A percentile compares a stretch with the other conserved stretches of the same genome.
These are phyloP conservation scores for Narcine bancroftii DNA, from an alignment of 2,113 vertebrate species.

Conservation along the genomic window DNA sequence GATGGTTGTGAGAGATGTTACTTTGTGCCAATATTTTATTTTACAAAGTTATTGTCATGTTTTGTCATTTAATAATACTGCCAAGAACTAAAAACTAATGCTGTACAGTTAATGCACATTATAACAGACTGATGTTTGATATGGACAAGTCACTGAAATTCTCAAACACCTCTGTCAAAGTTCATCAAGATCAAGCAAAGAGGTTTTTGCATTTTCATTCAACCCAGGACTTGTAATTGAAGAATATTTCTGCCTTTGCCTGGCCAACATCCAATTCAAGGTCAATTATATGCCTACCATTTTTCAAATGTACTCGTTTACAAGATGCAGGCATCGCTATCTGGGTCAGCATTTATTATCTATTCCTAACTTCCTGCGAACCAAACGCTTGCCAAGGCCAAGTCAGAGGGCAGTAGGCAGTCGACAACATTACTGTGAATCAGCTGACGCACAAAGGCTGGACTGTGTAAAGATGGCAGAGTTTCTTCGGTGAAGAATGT, in stretches of 20 bases:
- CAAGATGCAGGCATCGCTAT: too few species aligned
- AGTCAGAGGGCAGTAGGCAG: too few species aligned
- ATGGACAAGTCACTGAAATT: not conserved
- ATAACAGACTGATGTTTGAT: not conserved
- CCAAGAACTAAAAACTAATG: conserved; percentile 1
- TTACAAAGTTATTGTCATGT: not conserved
- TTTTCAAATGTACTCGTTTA: too few species aligned
- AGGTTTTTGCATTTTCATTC: not conserved
- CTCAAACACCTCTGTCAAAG: not conserved
- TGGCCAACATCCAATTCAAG: conserved; percentile 58
- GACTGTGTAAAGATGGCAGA: too few species aligned
- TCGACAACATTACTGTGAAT: too few species aligned
- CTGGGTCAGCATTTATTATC: too few species aligned
- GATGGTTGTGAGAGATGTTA: not conserved
- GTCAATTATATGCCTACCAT: not conserved
- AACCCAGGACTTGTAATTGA: not conserved
- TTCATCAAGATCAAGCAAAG: not conserved
- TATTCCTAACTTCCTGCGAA: too few species aligned
- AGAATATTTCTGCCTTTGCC: conserved; percentile 43
- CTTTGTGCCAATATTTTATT: not conserved
- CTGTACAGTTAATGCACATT: not conserved
- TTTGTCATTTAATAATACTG: not conserved
- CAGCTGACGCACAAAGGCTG: too few species aligned
- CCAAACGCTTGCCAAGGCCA: too few species aligned
- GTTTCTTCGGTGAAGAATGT: too few species aligned